These are phyloP conservation scores for Aphis craccivora DNA, from an alignment of 1,140 invertebrate species.

Conservation along the genomic window DNA sequence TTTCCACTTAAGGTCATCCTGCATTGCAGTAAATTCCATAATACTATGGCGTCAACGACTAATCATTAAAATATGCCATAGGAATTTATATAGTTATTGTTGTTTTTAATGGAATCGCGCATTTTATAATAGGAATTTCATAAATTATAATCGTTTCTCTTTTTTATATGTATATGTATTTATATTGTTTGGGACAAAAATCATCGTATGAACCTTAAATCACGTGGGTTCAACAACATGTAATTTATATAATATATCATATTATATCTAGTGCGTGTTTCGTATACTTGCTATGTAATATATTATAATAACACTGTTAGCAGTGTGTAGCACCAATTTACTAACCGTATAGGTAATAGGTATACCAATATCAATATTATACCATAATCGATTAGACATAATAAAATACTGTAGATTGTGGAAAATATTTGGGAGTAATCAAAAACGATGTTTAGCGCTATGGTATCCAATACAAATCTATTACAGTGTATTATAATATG, in stretches of 20 bases:
- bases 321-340: background rate
- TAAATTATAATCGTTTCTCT: constrained; percentile 1
- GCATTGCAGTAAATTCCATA: background rate
- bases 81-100: background rate
- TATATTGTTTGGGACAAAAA: background rate
- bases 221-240: background rate
- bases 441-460: background rate
- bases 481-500: background rate
- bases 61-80: constrained; percentile 28
- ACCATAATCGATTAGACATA: background rate
- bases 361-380: background rate
- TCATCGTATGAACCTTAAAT: background rate
- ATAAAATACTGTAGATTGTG: background rate
- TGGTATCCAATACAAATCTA: background rate
- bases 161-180: background rate
- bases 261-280: background rate
- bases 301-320: background rate
- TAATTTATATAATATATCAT: constrained; percentile 1
- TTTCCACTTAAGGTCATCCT: background rate
- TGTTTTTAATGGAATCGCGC: background rate
- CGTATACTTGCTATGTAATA: background rate
- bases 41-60: background rate
- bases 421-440: background rate
- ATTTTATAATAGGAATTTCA: background rate
- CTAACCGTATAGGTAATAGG: background rate